Evolutionary conservation across 2,888 invertebrate genomes (phyloP), one percentile per base, ranked within the genome.

Genomic region (Merodon equestris): DNA sequence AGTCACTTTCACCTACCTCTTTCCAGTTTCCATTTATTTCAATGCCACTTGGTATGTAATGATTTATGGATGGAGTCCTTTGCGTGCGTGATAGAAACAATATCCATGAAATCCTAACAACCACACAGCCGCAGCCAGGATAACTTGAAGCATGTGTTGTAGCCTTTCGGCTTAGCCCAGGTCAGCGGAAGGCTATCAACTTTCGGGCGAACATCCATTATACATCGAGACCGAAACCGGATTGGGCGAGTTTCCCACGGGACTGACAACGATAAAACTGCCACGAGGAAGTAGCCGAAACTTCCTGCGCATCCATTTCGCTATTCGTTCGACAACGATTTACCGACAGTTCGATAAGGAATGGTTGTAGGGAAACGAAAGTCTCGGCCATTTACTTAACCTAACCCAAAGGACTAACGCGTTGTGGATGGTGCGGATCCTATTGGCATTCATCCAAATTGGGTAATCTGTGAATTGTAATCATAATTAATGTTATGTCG

Each of bases 401-500:
- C 66, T 27, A 61, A 51, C 71, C 60, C 66, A 47, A 61, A 71
- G 66, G 66, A 72, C 66, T 34, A 48, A 5, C 18, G 18, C 36
- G 19, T 44, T 66, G 56, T 34, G 42, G 34, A 27, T 50, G 18
- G 34, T 17, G 13, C 13, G 14, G n/a, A n/a, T n/a, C n/a, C n/a
- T n/a, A n/a, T 13, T 15, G 54, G 36, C 48, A 40, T 60, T 50
- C 47, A 53, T 34, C 17, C 72, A 45, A 54, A 71, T 47, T 48
- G 64, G 45, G 53, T 61, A 72, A 67, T 77, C 70, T 67, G 50
- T 67, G 66, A 61, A 77, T 57, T 72, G 66, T 77, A 57, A 71
- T 67, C 76, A 77, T 72, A 77, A 71, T 77, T 77, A 71, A 77
- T 77, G 57, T 77, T 67, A 77, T 77, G 56, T 66, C 51, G 66